Conservation (phyloP, 2,888 invertebrate species). For the Chorisops tibialis region DNA sequence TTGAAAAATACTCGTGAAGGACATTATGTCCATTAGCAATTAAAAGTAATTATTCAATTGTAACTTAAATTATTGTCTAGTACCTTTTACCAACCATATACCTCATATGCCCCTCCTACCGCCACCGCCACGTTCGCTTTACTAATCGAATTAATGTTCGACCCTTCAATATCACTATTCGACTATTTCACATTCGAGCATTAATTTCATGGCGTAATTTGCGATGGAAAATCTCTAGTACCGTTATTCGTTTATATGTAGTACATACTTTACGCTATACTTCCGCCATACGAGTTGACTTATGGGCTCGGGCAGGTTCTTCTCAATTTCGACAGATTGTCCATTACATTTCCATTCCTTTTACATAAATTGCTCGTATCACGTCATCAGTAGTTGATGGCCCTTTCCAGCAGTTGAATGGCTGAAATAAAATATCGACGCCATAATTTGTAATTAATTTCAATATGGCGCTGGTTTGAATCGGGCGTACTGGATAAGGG, state of each 20-base stretch:
- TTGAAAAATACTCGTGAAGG: too few species aligned
- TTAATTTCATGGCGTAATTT: background rate
- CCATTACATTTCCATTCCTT: conserved; percentile 21
- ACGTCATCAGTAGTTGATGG: conserved; percentile 21
- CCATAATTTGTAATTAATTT: conserved; percentile 22
- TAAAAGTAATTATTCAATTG: too few species aligned
- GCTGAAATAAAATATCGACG: conserved; percentile 21
- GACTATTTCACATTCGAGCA: background rate
- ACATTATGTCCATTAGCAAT: too few species aligned
- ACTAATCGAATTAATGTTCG: too few species aligned
- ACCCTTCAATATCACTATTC: too few species aligned
- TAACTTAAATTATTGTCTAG: too few species aligned
- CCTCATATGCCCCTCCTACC: too few species aligned
- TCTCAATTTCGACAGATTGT: conserved; percentile 11
- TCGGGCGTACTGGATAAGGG: background rate
- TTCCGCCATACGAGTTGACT: background rate
- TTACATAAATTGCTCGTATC: conserved; percentile 17
- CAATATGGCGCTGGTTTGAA: background rate
- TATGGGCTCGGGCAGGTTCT: background rate
- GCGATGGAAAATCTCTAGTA: background rate
- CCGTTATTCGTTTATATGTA: background rate
- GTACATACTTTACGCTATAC: background rate
- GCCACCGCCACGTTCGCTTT: too few species aligned
- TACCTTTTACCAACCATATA: too few species aligned
- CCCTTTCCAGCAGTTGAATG: conserved; percentile 16